Base-by-base conservation (phyloP, 2,113 vertebrate genomes). In the Vireo altiloquus region DNA sequence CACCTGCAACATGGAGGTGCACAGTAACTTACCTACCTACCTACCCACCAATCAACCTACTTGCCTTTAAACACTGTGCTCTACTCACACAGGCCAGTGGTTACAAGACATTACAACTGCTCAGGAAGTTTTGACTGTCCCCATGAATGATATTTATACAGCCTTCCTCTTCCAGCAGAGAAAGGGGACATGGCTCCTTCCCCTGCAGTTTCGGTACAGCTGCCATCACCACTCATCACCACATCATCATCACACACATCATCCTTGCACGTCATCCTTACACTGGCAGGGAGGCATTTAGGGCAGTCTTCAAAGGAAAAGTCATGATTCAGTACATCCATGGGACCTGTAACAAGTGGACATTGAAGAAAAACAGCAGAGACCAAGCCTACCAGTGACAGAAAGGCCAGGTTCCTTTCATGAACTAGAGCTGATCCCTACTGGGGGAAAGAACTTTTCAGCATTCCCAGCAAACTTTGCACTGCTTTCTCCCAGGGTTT, bases 161-260 rank as follows among this genome's bases (percentile, higher is more conserved):
- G 12, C 10, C 7, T 15, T 28, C 13, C 42, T n/a, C 23, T 50
- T 63, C 33, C 53, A 71, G 31, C 31, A 49, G 52, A 57, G 42
- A 21, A 70, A 80, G 10, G 11, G 11, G 21, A 92, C 10, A 30
- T 8, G 10, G 11, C 15, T 88, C 40, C 71, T 66, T 93, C 23
- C 25, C 61, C 25, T 42, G 30, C 5, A 2, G 0, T 79, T 88
- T 66, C 0, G 0, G 20, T 60, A 22, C 14, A 68, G 52, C 31
- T 87, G 47, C 25, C 44, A 25, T 49, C 23, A 27, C 31, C 3
- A 4, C 25, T n/a, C 22, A 37, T 25, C 57, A 59, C 57, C 57
- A 17, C 39, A 39, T 39, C 22, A 15, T 27, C 35, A 60, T 60
- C 57, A 60, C 24, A 12, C 57, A 8, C 24, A 37, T 59, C n/a